Conservation (phyloP, 2,888 invertebrate genomes). For the Trissolcus japonicus region DNA sequence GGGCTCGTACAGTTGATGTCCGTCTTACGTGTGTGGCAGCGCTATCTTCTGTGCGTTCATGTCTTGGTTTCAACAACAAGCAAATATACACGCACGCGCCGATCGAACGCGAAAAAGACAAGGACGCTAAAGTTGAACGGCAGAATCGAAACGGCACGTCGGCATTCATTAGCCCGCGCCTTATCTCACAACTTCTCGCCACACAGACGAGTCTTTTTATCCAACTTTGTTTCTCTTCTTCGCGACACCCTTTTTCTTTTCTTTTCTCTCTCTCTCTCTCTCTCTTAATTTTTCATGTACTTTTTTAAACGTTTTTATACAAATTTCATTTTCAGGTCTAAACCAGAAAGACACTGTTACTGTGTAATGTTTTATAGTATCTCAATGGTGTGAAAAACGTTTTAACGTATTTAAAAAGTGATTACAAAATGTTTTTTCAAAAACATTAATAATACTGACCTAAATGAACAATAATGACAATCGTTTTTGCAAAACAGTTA, state of each 20-base stretch:
- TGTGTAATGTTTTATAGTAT: no score
- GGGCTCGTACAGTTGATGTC: not conserved
- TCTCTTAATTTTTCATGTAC: slow-evolving; percentile 57
- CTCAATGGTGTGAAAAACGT: no score
- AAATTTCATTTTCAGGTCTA: slow-evolving; percentile 52
- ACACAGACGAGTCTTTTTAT: slow-evolving; percentile 53
- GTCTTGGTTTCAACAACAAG: slow-evolving; percentile 22
- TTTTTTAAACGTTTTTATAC: slow-evolving; percentile 45
- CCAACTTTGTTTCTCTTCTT: slow-evolving; percentile 52
- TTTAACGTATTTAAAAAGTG: no score
- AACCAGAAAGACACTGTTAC: slow-evolving; percentile 8
- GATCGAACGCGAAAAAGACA: slow-evolving; percentile 34
- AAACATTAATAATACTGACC: no score
- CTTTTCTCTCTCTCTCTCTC: slow-evolving; percentile 56
- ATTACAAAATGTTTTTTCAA: no score
- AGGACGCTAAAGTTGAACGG: slow-evolving; percentile 46
- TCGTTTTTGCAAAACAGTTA: no score
- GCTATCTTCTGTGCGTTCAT: slow-evolving; percentile 29
- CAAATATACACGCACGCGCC: slow-evolving; percentile 24
- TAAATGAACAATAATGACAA: no score
- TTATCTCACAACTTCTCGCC: slow-evolving; percentile 63
- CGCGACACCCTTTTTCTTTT: slow-evolving; percentile 29
- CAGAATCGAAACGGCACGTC: slow-evolving; percentile 65
- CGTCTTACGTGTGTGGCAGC: slow-evolving; percentile 27
- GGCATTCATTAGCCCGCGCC: slow-evolving; percentile 67